Evolutionary conservation across 2,113 vertebrate species (phyloP), one percentile per base, ranked within the genome.

Genomic region (Passer domesticus): DNA sequence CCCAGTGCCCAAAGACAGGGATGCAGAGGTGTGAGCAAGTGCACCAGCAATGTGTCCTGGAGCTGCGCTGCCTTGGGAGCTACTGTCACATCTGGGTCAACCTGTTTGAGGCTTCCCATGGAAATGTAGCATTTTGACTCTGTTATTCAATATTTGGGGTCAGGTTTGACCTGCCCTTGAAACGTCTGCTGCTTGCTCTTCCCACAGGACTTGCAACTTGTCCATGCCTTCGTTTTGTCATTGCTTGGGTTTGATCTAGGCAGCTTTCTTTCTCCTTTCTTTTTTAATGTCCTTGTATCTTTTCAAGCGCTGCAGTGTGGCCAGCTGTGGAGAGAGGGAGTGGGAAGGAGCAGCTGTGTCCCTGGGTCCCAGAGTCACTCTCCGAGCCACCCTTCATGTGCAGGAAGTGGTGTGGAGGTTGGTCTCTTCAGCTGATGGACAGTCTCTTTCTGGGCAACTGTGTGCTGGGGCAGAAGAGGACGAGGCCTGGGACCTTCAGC

Each of bases 61-160:
- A 93, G 83, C 90, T 95, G 88, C 6, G 1, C 78, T 79, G 81
- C 83, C 63, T 69, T 70, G 90, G 83, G 88, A 92, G 86, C 83
- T 2, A 0, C 50, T 79, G 15, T 62, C 67, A 87, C 55, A 58
- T 30, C 44, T 77, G 82, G 79, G 56, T 81, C 74, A 62, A 49
- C 33, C 66, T 80, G 58, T 67, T 67, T 52, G 50, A 81, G 87
- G 85, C 88, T 94, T 93, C 91, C 91, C 39, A 19, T 67, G 83
- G 89, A 96, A 95, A 94, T 75, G 87, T 94, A 82, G 91, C 85
- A 90, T 88, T 96, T 92, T 92, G 84, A 95, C 69, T 93, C 75
- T 78, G 33, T 91, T 77, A 55, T 4, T 79, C 80, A 95, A 21
- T 72, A 66, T 66, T n/a, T 89, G 59, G 49, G 37, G 66, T 93